Conservation (phyloP, 2,113 vertebrate genomes). For the Xenopus tropicalis region DNA sequence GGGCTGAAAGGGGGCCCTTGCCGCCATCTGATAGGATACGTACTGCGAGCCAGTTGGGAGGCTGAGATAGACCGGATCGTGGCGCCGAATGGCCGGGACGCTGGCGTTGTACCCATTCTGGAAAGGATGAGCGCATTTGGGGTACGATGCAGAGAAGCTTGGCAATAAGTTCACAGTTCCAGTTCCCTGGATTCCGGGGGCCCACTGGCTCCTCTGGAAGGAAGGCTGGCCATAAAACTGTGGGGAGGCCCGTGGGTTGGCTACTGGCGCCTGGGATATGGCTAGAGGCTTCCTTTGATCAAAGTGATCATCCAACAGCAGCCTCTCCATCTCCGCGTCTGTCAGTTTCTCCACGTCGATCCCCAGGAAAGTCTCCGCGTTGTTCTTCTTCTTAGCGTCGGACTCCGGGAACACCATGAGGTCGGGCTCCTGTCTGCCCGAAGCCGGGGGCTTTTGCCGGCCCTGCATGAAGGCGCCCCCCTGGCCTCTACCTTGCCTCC, state of each 20-base stretch:
- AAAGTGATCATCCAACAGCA: constrained; percentile 87
- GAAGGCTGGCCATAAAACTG: constrained; percentile 66
- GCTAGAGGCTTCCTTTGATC: constrained; percentile 67
- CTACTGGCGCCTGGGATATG: constrained; percentile 67
- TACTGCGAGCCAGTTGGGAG: constrained; percentile 70
- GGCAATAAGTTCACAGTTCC: constrained; percentile 66
- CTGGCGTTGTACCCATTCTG: constrained; percentile 82
- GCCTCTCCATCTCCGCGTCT: constrained; percentile 86
- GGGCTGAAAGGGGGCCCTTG: constrained; percentile 70
- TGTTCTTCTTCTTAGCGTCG: constrained; percentile 68
- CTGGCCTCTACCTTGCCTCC: constrained; percentile 55
- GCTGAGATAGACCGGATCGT: constrained; percentile 69
- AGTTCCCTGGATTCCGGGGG: constrained; percentile 66
- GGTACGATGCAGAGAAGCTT: constrained; percentile 73
- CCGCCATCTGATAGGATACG: constrained; percentile 77
- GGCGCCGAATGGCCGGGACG: constrained; percentile 63
- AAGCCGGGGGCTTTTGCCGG: constrained; percentile 58
- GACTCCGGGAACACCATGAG: constrained; percentile 94
- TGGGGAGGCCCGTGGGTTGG: constrained; percentile 79
- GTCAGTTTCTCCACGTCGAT: constrained; percentile 89
- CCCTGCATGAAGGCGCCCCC: constrained; percentile 56
- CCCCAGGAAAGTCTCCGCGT: constrained; percentile 69
- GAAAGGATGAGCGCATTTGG: constrained; percentile 77
- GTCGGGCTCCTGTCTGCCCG: constrained; percentile 76
- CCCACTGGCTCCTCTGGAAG: constrained; percentile 77